Base-by-base conservation (phyloP, 2,797 vertebrate genomes). In the Coregonus sp. region DNA sequence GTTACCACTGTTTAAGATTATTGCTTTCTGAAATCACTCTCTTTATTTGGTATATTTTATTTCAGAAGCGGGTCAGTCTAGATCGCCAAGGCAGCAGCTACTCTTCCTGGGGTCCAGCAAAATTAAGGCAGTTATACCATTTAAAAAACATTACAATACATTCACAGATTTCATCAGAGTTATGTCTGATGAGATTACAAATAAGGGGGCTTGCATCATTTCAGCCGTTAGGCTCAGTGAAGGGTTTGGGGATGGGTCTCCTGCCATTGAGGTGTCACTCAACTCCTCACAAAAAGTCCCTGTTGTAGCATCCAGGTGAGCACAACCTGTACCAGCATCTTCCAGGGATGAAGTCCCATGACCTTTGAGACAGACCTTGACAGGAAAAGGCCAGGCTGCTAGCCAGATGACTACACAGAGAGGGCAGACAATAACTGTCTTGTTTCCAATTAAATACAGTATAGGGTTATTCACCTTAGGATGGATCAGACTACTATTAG, bases 221-320 rank as follows among this genome's bases (percentile, higher is more conserved):
- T 40, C 9, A 29, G 29, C 7, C 16, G 71, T 54, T 6, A 20
- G 67, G 18, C 54, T 65, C 61, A n/a, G 40, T 9, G 40, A 47
- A 47, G 40, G 9, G 40, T 47, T 47, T 11, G 7, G 40, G 7
- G 7, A 9, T 47, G 7, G 7, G 40, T 47, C 40, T 47, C 7
- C 40, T 47, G 40, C 40, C 35, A 65, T n/a, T 1, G 20, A 82
- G 40, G 40, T 29, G 65, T 92, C 25, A 25, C 25, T 25, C 25
- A 89, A 92, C 86, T 91, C 89, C 47, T 68, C 84, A 74, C 61
- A 71, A 85, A 87, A 86, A 84, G 82, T 84, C 70, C 77, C 75
- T n/a, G n/a, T 51, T 72, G 70, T 81, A 47, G 35, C 68, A 77
- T 77, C 88, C 80, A 88, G 86, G 61, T 78, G 78, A 50, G 77